Evolutionary conservation across 2,113 vertebrate species (phyloP).

Genomic region (Pterophyllum scalare): DNA sequence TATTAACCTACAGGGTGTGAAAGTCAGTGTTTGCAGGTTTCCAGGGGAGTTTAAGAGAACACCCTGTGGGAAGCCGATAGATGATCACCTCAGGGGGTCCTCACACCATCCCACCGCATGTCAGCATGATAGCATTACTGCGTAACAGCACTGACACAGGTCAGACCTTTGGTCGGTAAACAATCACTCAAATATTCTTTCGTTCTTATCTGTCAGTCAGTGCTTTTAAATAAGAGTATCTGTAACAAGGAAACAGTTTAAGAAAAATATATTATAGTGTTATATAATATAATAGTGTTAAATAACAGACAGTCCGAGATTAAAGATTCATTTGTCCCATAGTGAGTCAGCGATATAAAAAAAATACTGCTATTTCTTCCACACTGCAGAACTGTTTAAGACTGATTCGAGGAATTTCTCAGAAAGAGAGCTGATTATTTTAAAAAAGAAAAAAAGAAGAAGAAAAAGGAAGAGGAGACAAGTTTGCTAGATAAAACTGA

Average conservation of each 20-base stretch:
- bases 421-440: background rate
- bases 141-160: background rate
- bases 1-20: conserved; percentile 60
- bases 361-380: no score
- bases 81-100: conserved; percentile 23
- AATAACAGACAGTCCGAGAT: rapidly evolving
- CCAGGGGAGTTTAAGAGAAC: background rate
- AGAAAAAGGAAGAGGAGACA: background rate
- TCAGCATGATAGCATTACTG: background rate
- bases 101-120: conserved; percentile 30
- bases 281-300: background rate
- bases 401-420: background rate
- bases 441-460: background rate
- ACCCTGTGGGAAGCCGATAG: conserved; percentile 14
- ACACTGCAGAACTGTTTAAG: background rate
- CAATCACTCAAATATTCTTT: background rate
- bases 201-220: background rate
- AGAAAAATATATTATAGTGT: background rate
- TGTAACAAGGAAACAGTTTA: background rate
- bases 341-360: no score
- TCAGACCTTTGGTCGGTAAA: conserved; percentile 18
- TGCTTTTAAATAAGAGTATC: background rate
- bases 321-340: background rate
- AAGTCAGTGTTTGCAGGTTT: conserved; percentile 35
- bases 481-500: background rate